Base-by-base conservation (phyloP, 2,797 vertebrate genomes). In the Alcedo quadribrachys region DNA sequence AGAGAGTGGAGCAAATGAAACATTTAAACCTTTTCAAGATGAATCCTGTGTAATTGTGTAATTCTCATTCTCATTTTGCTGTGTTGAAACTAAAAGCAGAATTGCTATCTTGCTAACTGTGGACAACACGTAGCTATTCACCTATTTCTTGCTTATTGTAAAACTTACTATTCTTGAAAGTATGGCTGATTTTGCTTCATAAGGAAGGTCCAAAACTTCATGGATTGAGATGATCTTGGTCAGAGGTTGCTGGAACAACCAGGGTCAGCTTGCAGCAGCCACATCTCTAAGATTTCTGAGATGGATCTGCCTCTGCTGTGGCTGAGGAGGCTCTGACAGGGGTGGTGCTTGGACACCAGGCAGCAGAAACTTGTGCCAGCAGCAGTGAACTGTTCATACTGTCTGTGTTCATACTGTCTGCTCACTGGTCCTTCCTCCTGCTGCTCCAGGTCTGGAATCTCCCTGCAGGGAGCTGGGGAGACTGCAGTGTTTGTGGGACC, bases 11-110 rank as follows among this genome's bases (percentile, higher is more conserved):
- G 60, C 77, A 73, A 88, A 94, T 93, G 83, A 94, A 95, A 93
- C 89, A 94, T 94, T 95, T 94, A 96, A 85, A 79, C 74, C 67
- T 86, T 87, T 94, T 89, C 70, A 74, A 65, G 57, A 88, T 57
- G 78, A 73, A 84, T 71, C 77, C 78, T 55, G 11, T 88, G 48
- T 94, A 81, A 81, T 93, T 91, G 65, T 18, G 67, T 92, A 81
- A 91, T 4, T 62, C 15, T 70, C 43, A 35, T 77, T 77, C 67
- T 54, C 27, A 9, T 82, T 82, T 78, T 84, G 2, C 46, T 57
- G 4, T 30, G n/a, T 32, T 70, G 22, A 81, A 80, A 37, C 48
- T 54, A 35, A 14, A 78, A 61, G 12, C 35, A 19, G 8, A 55
- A 30, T 67, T 77, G 12, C 0, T 17, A 12, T 63, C 37, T 84